phyloP scores from a whole-genome alignment of 2,888 invertebrate genomes.

The Drosophila sordidula region DNA sequence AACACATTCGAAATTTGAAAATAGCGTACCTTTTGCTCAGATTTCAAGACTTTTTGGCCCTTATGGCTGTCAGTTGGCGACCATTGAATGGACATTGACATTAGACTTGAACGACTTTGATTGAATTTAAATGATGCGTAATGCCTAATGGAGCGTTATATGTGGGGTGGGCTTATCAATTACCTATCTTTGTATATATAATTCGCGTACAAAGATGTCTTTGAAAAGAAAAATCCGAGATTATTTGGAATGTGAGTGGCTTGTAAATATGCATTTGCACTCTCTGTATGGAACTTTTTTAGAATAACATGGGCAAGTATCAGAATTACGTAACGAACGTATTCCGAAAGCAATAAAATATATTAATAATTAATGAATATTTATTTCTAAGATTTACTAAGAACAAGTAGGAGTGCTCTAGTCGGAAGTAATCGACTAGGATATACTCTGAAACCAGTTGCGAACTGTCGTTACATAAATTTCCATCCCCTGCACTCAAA shows the following conservation, averaged over 20 bases:
- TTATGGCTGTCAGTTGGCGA: conserved; percentile 61
- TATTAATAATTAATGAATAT: no score
- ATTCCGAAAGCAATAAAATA: no score
- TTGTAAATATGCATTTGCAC: not conserved
- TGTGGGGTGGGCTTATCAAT: conserved; percentile 20
- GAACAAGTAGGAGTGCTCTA: no score
- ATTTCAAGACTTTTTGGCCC: conserved; percentile 55
- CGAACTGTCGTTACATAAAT: no score
- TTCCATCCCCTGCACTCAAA: no score
- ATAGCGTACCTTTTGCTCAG: conserved; percentile 48
- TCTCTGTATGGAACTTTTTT: no score
- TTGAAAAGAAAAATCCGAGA: not conserved
- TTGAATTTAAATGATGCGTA: conserved; percentile 63
- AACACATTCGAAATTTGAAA: conserved; percentile 36
- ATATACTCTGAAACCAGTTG: no score
- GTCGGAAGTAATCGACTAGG: no score
- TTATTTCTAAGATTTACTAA: no score
- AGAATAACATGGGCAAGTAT: no score
- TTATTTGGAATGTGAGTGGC: not conserved
- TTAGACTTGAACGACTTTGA: conserved; percentile 56
- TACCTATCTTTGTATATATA: conserved; percentile 4
- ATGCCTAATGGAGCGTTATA: conserved; percentile 51
- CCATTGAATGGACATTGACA: conserved; percentile 54
- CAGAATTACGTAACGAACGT: no score
- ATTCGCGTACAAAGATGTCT: not conserved